Conservation (phyloP, 1,140 invertebrate species). For the Drosophila melanogaster region Release_6_plus_ISO1_MT NT_033777.3:17210001-17210500, state of each 20-base stretch:
- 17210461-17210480: slow-evolving; percentile 1
- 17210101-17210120: slow-evolving; percentile 71
- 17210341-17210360: slow-evolving; percentile 81
- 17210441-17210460: slow-evolving; percentile 29
- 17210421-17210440: slow-evolving; percentile 58
- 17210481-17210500: neutral
- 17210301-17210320: slow-evolving; percentile 72
- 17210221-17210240: slow-evolving; percentile 63
- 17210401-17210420: slow-evolving; percentile 51
- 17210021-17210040: slow-evolving; percentile 43
- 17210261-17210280: neutral
- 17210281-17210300: slow-evolving; percentile 52
- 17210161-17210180: slow-evolving; percentile 4
- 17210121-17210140: slow-evolving; percentile 66
- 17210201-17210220: slow-evolving; percentile 24
- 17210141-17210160: slow-evolving; percentile 15
- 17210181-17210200: neutral
- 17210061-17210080: slow-evolving; percentile 52
- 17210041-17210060: slow-evolving; percentile 52
- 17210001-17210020: slow-evolving; percentile 11
- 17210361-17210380: slow-evolving; percentile 69
- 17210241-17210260: slow-evolving; percentile 51
- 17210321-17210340: slow-evolving; percentile 78
- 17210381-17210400: slow-evolving; percentile 70
- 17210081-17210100: slow-evolving; percentile 52